Evolutionary conservation across 2,113 vertebrate genomes (phyloP).

Genomic region (Haemorhous mexicanus): DNA sequence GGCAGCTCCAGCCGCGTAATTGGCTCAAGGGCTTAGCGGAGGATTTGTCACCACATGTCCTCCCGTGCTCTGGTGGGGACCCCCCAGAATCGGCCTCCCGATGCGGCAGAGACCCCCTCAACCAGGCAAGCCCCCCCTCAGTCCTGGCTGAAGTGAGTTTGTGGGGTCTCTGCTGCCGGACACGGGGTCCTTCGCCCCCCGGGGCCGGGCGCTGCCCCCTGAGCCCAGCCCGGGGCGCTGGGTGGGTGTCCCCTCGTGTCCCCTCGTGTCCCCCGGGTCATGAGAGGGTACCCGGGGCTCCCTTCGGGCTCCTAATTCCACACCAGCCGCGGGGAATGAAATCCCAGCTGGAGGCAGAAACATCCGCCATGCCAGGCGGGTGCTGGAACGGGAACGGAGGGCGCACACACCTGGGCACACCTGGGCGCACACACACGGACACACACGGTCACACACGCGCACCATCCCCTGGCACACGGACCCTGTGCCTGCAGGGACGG

Average conservation of each 20-base stretch:
- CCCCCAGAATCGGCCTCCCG: neutral
- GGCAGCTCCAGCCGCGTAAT: neutral
- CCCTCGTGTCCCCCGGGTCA: neutral
- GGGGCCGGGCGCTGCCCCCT: neutral
- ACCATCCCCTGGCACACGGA: accelerated
- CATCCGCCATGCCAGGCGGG: neutral
- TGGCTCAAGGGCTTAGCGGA: neutral
- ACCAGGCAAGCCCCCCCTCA: accelerated
- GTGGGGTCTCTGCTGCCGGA: neutral
- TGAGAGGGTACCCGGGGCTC: neutral
- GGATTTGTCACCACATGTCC: neutral
- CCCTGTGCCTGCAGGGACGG: accelerated
- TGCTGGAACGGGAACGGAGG: neutral
- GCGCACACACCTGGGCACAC: neutral
- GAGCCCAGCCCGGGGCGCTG: too few species aligned
- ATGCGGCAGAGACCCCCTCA: neutral
- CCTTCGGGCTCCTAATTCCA: neutral
- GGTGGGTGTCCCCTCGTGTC: neutral
- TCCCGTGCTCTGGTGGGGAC: neutral
- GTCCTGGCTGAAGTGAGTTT: neutral
- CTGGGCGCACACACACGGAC: neutral
- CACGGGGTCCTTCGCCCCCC: neutral
- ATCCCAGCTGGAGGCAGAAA: slow-evolving; percentile 19
- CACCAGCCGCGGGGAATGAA: neutral
- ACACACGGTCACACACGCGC: neutral